Evolutionary conservation across 2,888 invertebrate genomes (phyloP).

Genomic region (Mimachlamys varia): DNA sequence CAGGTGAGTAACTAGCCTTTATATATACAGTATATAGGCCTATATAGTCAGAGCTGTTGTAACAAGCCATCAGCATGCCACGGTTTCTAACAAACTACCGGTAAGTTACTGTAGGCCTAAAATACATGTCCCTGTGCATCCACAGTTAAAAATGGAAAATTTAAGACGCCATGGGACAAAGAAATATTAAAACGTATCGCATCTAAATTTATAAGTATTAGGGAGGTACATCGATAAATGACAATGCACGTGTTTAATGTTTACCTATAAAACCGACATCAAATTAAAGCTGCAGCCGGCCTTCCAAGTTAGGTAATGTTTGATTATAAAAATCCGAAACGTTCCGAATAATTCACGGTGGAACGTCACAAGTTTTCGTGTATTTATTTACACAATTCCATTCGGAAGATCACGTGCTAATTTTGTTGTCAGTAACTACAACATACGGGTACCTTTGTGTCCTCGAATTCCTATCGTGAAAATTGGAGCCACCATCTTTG

Average conservation of each 20-base stretch:
- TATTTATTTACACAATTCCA: constrained; percentile 48
- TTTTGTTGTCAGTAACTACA: constrained; percentile 78
- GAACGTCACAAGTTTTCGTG: constrained; percentile 54
- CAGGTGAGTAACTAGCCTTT: no score
- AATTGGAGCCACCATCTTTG: constrained; percentile 71
- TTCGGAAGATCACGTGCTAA: constrained; percentile 61
- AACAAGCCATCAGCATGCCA: no score
- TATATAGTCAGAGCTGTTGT: no score
- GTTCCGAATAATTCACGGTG: background rate
- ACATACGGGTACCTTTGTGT: constrained; percentile 73
- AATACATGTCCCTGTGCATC: no score
- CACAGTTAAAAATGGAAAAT: no score
- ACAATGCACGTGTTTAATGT: background rate
- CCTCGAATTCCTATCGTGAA: constrained; percentile 74
- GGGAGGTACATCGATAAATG: background rate
- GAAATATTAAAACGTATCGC: no score
- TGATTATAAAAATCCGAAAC: background rate
- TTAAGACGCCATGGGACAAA: no score
- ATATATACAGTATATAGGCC: no score
- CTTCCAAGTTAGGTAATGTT: background rate
- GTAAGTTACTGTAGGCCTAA: no score
- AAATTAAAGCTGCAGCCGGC: no score
- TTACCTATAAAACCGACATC: background rate
- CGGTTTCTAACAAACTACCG: no score
- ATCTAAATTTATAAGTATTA: no score